Conservation (phyloP, 1,140 invertebrate species). For the Nilaparvata lugens region DNA sequence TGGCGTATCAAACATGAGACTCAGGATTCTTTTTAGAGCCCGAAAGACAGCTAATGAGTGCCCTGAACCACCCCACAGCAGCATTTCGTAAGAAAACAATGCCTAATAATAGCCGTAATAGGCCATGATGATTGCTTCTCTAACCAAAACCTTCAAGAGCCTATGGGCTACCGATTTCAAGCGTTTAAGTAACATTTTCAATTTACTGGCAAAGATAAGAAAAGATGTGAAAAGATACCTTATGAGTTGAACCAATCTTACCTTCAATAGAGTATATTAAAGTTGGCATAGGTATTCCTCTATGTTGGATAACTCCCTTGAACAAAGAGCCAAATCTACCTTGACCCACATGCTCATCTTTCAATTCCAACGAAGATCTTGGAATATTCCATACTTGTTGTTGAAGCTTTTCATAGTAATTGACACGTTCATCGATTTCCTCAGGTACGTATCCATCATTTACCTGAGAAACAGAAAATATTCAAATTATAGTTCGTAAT, state of each 20-base stretch:
- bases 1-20: too few species aligned
- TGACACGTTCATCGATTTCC: conserved; percentile 52
- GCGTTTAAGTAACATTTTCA: too few species aligned
- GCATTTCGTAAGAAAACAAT: too few species aligned
- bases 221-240: neutral
- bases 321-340: conserved; percentile 67
- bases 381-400: conserved; percentile 63
- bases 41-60: too few species aligned
- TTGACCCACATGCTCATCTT: conserved; percentile 54
- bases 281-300: conserved; percentile 33
- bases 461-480: conserved; percentile 5
- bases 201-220: too few species aligned
- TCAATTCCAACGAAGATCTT: conserved; percentile 53
- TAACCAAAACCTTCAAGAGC: too few species aligned
- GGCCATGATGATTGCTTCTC: too few species aligned
- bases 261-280: conserved; percentile 40
- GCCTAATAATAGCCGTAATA: too few species aligned
- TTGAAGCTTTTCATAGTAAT: conserved; percentile 64
- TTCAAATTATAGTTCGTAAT: too few species aligned
- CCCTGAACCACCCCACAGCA: too few species aligned
- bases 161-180: too few species aligned
- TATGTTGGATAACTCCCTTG: conserved; percentile 50
- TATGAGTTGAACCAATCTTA: conserved; percentile 4
- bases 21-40: too few species aligned
- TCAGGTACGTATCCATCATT: conserved; percentile 63